A percentile compares a stretch with the other conserved stretches of the same genome.
Evolutionary conservation across 2,113 vertebrate genomes (phyloP).

Genomic region (Rhabdornis inornatus): DNA sequence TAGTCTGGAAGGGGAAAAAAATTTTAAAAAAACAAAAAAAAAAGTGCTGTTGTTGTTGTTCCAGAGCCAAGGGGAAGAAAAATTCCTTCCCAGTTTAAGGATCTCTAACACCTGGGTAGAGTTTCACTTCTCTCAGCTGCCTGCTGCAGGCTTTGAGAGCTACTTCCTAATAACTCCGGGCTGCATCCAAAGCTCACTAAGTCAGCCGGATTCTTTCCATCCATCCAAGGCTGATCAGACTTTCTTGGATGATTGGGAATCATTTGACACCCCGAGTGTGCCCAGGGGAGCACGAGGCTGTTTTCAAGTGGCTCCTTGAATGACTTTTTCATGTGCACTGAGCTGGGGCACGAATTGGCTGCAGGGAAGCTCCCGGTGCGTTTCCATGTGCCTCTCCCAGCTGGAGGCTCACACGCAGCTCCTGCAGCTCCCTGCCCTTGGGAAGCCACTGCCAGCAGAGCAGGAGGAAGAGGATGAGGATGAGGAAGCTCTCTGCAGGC

Average conservation of each 20-base stretch:
- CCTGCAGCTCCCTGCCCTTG: neutral
- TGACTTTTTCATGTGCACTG: slow-evolving; percentile 2
- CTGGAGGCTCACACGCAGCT: neutral
- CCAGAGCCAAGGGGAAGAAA: slow-evolving; percentile 65
- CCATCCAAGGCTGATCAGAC: slow-evolving; percentile 4
- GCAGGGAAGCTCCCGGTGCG: neutral
- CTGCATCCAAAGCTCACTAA: slow-evolving; percentile 40
- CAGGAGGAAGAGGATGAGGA: neutral
- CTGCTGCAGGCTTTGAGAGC: slow-evolving; percentile 37
- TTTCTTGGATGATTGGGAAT: neutral
- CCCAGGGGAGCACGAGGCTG: neutral
- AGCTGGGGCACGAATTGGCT: neutral
- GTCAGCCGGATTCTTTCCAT: slow-evolving; percentile 50
- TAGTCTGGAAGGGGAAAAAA: slow-evolving; percentile 31
- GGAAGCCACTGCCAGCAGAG: neutral
- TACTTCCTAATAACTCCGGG: slow-evolving; percentile 37
- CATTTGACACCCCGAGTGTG: neutral
- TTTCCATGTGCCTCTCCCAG: neutral
- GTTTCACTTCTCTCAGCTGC: slow-evolving; percentile 64
- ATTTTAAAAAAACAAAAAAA: slow-evolving; percentile 62
- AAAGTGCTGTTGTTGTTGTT: slow-evolving; percentile 71
- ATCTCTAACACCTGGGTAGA: slow-evolving; percentile 68
- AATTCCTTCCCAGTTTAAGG: slow-evolving; percentile 62
- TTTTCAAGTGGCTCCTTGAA: slow-evolving; percentile 26
- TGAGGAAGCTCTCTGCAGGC: neutral